These are phyloP conservation scores for Planococcus citri DNA, from an alignment of 1,140 invertebrate species.

Conservation along the genomic window DNA sequence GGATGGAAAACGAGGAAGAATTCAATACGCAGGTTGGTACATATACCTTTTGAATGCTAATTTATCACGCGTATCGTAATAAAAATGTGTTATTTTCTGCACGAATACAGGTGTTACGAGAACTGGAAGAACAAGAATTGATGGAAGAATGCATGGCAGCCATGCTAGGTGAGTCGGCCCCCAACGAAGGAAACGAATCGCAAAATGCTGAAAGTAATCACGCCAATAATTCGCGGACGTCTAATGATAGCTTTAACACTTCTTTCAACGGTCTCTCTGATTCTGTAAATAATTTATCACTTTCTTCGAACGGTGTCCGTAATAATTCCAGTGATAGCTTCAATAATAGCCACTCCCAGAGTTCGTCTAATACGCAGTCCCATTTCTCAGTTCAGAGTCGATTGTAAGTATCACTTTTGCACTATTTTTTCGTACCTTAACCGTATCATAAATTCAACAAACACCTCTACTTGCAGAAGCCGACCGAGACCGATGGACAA, in stretches of 20 bases:
- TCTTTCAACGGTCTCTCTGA: background rate
- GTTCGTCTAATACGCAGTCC: background rate
- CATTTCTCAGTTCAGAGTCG: background rate
- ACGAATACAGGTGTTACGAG: conserved; percentile 71
- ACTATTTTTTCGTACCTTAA: too few relatives aligned
- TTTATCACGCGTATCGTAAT: background rate
- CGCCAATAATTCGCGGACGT: background rate
- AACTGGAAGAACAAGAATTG: conserved; percentile 70
- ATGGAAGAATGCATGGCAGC: conserved; percentile 76
- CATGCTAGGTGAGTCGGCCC: conserved; percentile 51
- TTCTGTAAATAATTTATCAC: background rate
- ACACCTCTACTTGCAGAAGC: too few relatives aligned
- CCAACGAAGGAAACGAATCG: background rate
- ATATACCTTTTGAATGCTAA: background rate
- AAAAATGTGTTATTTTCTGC: conserved; percentile 24
- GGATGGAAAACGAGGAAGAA: conserved; percentile 84
- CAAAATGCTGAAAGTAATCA: background rate
- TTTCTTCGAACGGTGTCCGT: conserved; percentile 13
- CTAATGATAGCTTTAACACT: background rate
- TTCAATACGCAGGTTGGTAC: conserved; percentile 63
- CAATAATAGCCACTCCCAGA: background rate
- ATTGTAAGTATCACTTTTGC: conserved; percentile 24
- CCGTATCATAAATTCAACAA: too few relatives aligned
- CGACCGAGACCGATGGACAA: too few relatives aligned
- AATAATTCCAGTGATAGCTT: conserved; percentile 11